A percentile compares a stretch with the other conserved stretches of the same genome.
Conservation (phyloP, 2,888 invertebrate genomes). For the Ochropacha duplaris region DNA sequence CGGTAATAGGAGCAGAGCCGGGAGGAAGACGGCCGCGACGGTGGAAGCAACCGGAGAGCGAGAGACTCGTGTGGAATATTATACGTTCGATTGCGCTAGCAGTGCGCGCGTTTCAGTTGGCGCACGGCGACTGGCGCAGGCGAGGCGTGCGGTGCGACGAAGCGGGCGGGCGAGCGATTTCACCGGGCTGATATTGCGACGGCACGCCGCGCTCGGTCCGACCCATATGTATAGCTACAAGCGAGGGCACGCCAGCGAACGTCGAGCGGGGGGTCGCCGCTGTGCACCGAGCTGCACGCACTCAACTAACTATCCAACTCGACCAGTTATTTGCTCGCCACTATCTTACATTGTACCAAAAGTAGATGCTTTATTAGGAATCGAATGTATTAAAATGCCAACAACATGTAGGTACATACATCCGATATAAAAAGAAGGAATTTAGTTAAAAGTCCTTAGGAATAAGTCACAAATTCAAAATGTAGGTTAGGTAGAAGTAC, state of each 20-base stretch:
- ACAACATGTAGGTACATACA: not conserved
- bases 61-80: conserved; percentile 65
- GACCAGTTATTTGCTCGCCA: conserved; percentile 61
- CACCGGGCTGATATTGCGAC: conserved; percentile 82
- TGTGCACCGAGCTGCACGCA: conserved; percentile 66
- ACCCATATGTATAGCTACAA: conserved; percentile 72
- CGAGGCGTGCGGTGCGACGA: conserved; percentile 77
- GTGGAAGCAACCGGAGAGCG: conserved; percentile 57
- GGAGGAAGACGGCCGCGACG: conserved; percentile 36
- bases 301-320: conserved; percentile 62
- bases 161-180: conserved; percentile 81
- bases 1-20: conserved; percentile 49
- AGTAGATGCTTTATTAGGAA: not conserved
- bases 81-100: conserved; percentile 77
- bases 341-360: conserved; percentile 48
- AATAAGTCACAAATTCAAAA: not conserved
- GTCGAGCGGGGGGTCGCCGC: conserved; percentile 67
- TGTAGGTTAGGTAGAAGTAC: too few species aligned
- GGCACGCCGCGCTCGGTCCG: conserved; percentile 72
- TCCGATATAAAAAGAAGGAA: not conserved
- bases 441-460: not conserved
- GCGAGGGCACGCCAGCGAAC: conserved; percentile 68
- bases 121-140: conserved; percentile 82
- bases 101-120: conserved; percentile 83
- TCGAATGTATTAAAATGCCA: not conserved